Evolutionary conservation across 2,888 invertebrate species (phyloP), one percentile per base, ranked within the genome.

Genomic region (Meganola albula): DNA sequence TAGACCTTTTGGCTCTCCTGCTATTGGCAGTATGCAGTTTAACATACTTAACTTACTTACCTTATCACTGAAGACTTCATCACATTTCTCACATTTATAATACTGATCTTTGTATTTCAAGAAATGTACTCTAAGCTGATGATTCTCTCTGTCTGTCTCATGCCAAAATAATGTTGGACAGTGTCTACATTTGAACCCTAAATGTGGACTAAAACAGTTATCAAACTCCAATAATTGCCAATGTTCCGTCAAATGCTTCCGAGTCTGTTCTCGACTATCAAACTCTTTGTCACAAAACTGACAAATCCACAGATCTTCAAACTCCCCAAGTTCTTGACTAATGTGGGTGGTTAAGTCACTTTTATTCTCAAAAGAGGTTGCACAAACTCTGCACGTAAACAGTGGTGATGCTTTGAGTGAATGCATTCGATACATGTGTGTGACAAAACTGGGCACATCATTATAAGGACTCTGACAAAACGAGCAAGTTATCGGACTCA

Each of bases 281-380:
- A 87, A 87, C 41, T 85, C 85, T 20, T 75, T 74, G 24, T 86
- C 82, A 61, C 87, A 87, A 52, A 87, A 82, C 62, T 87, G 87
- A 58, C 87, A 87, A 2, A 84, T 51, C 79, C 84, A 87, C 1
- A 87, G 53, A 36, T 84, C 74, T 2, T 80, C 74, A 57, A 85
- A 86, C 16, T 82, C 76, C 0, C 62, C 66, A 27, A 80, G 39
- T 43, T 86, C 85, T 22, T 69, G 63, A 0, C 27, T 26, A 4
- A 56, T 49, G 48, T 87, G 86, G 27, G 31, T 59, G 1, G 70
- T 69, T 12, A 85, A 52, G 26, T 86, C 85, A 18, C 42, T 34
- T 12, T 58, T 53, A 29, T 40, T 73, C 7, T 84, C 80, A 60
- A 82, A 87, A 7, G 64, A 63, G 3, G 72, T 64, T 0, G 72